Conservation (phyloP, 2,888 invertebrate species). For the Odontomyia ornata region DNA sequence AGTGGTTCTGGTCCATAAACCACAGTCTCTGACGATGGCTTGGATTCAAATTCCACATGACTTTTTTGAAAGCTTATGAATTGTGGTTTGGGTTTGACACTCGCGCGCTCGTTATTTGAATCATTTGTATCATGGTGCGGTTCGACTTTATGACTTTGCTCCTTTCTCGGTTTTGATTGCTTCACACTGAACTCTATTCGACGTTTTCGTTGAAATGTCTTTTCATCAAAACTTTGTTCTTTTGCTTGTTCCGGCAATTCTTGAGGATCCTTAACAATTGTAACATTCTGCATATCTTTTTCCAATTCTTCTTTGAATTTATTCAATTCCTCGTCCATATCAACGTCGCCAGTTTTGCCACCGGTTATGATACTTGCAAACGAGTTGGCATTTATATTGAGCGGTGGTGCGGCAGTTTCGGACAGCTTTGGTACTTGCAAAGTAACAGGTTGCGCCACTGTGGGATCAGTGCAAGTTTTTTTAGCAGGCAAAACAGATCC, state of each 20-base stretch:
- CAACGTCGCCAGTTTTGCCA: conserved; percentile 44
- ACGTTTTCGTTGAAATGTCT: conserved; percentile 68
- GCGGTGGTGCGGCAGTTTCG: background rate
- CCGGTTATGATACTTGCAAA: conserved; percentile 52
- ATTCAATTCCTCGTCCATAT: conserved; percentile 49
- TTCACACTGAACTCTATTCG: conserved; percentile 64
- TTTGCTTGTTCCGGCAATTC: conserved; percentile 43
- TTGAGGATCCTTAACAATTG: background rate
- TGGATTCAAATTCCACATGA: conserved; percentile 51
- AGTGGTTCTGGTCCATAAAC: conserved; percentile 7
- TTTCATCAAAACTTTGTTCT: conserved; percentile 58
- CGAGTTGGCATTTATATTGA: conserved; percentile 37
- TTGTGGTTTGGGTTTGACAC: background rate
- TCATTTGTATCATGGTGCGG: background rate
- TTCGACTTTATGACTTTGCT: no score
- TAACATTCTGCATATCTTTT: conserved; percentile 37
- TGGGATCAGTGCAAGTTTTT: background rate
- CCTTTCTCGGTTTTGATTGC: no score
- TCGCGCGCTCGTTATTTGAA: background rate
- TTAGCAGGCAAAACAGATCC: conserved; percentile 8
- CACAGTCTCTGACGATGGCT: background rate
- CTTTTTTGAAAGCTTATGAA: conserved; percentile 55
- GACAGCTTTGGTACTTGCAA: conserved; percentile 3
- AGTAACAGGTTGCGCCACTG: background rate
- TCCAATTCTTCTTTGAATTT: conserved; percentile 50